phyloP scores from a whole-genome alignment of 2,113 vertebrate genomes.

The Motacilla tschutschensis region DNA sequence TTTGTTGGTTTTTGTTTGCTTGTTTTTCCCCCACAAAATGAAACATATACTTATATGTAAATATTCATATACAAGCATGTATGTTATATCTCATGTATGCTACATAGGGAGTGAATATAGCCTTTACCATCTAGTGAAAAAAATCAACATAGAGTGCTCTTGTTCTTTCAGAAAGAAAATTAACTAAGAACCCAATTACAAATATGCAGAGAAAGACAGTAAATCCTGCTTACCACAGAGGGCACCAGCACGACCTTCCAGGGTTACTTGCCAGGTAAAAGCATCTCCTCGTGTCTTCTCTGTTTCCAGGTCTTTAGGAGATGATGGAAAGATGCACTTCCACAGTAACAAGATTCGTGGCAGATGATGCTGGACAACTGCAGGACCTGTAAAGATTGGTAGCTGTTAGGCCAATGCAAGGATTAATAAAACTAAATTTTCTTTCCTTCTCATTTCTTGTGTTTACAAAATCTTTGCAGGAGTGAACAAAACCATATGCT shows the following conservation, averaged over 20 bases:
- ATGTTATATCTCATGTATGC: background rate
- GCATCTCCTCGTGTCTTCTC: slow-evolving; percentile 88
- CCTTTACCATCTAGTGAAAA: background rate
- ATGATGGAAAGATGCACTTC: slow-evolving; percentile 87
- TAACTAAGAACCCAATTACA: background rate
- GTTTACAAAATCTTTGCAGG: background rate
- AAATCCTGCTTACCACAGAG: slow-evolving; percentile 81
- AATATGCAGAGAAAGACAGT: background rate
- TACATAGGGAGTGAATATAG: background rate
- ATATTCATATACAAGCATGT: background rate
- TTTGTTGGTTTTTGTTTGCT: background rate
- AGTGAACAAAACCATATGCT: background rate
- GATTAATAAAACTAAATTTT: background rate
- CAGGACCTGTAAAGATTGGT: slow-evolving; percentile 76
- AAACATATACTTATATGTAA: background rate
- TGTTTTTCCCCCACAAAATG: background rate
- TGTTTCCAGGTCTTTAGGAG: slow-evolving; percentile 85
- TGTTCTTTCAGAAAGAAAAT: background rate
- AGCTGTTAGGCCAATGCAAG: background rate
- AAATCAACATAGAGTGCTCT: background rate
- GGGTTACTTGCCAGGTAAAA: slow-evolving; percentile 93
- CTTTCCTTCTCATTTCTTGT: background rate
- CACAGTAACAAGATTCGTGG: slow-evolving; percentile 84
- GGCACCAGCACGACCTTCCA: slow-evolving; percentile 91
- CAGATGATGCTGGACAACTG: slow-evolving; percentile 84